These are phyloP conservation scores for Nomada hirtipes DNA, from an alignment of 2,888 invertebrate species.

Conservation along the genomic window DNA sequence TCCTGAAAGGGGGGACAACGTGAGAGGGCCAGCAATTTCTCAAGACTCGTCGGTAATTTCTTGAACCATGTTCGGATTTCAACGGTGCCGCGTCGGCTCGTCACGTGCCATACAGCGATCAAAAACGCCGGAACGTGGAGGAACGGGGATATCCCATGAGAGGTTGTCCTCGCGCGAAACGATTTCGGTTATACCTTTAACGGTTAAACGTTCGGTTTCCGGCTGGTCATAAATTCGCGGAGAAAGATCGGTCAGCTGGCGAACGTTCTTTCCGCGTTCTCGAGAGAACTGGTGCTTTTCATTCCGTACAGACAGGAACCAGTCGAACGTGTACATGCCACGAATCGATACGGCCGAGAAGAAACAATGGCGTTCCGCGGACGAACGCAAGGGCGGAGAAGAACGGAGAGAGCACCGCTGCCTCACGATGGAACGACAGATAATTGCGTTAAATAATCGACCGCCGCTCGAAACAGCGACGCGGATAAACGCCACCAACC, in stretches of 20 bases:
- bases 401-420: constrained; percentile 38
- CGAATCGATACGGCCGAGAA: constrained; percentile 72
- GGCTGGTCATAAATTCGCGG: constrained; percentile 39
- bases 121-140: not conserved
- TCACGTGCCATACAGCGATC: constrained; percentile 41
- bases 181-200: constrained; percentile 46
- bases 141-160: not conserved
- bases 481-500: constrained; percentile 69
- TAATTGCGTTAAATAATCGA: constrained; percentile 80
- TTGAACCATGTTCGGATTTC: constrained; percentile 5
- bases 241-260: constrained; percentile 39
- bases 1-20: not conserved
- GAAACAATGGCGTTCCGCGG: constrained; percentile 65
- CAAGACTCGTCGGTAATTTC: constrained; percentile 27
- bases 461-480: constrained; percentile 68
- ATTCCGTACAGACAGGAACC: constrained; percentile 59
- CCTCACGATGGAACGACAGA: constrained; percentile 70
- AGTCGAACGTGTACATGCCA: constrained; percentile 65
- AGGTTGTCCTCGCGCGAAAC: not conserved
- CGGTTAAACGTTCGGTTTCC: constrained; percentile 45
- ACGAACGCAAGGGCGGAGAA: constrained; percentile 24
- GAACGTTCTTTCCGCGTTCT: constrained; percentile 3
- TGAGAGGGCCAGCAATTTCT: constrained; percentile 9
- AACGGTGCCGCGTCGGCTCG: constrained; percentile 7
- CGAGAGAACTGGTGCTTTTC: constrained; percentile 45